phyloP scores from a whole-genome alignment of 1,140 invertebrate genomes.

The Battus philenor region DNA sequence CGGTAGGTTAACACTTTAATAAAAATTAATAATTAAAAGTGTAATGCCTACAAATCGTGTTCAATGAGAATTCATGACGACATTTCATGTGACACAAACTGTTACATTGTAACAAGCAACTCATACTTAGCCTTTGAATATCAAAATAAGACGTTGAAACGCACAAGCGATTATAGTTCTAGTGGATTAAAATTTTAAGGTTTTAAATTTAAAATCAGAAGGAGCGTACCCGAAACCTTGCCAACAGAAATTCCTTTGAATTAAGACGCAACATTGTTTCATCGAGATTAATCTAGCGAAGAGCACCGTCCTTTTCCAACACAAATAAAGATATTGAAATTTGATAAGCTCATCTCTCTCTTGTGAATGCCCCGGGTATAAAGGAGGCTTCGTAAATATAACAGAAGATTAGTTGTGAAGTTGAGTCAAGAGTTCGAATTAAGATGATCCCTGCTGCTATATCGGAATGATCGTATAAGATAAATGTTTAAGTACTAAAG shows the following conservation, averaged over 20 bases:
- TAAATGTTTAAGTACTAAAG: constrained; percentile 4
- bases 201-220: too few relatives aligned
- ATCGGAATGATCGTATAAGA: constrained; percentile 6
- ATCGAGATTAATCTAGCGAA: constrained; percentile 56
- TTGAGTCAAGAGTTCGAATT: constrained; percentile 8
- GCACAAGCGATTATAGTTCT: constrained; percentile 15
- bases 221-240: constrained; percentile 27
- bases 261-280: constrained; percentile 62
- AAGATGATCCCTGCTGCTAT: constrained; percentile 8
- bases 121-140: constrained; percentile 10
- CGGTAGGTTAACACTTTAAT: constrained; percentile 19
- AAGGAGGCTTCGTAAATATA: constrained; percentile 40
- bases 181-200: too few relatives aligned
- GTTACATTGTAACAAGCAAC: constrained; percentile 40
- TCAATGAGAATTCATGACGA: constrained; percentile 24
- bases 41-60: constrained; percentile 14
- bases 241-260: constrained; percentile 35
- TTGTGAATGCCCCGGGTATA: constrained; percentile 32
- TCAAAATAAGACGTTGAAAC: constrained; percentile 11
- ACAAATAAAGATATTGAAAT: constrained; percentile 71
- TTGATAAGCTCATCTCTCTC: constrained; percentile 60
- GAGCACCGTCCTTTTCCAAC: constrained; percentile 61
- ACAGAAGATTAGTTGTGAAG: constrained; percentile 18
- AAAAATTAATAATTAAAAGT: constrained; percentile 16
- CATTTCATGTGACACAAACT: constrained; percentile 31